Percentiles rank a stretch among this genome's conserved stretches.
Conservation (phyloP, 1,140 invertebrate genomes). For the Drosophila littoralis region DNA sequence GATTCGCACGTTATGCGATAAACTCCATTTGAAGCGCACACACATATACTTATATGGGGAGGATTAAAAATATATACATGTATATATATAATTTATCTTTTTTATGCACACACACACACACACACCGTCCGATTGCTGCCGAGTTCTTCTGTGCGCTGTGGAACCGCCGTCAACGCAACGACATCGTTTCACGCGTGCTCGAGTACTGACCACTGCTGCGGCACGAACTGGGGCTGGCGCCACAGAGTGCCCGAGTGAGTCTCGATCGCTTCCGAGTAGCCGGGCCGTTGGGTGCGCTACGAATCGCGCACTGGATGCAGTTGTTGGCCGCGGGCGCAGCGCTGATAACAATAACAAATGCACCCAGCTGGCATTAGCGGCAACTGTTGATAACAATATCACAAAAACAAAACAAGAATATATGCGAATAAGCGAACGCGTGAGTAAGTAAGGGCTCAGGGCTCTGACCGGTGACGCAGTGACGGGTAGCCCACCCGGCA, state of each 20-base stretch:
- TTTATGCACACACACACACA: constrained; percentile 6
- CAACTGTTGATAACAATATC: constrained; percentile 60
- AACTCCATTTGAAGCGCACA: constrained; percentile 58
- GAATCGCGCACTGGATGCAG: constrained; percentile 10
- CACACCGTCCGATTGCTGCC: constrained; percentile 50
- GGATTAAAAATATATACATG: constrained; percentile 31
- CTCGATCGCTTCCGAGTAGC: constrained; percentile 1
- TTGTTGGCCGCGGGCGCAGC: background rate
- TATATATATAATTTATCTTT: constrained; percentile 1
- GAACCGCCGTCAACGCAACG: constrained; percentile 74
- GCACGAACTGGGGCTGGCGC: constrained; percentile 27
- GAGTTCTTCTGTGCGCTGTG: constrained; percentile 58
- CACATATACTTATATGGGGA: background rate
- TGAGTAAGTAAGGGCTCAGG: background rate
- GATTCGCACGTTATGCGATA: constrained; percentile 28
- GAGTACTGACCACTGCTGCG: constrained; percentile 57
- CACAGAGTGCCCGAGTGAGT: constrained; percentile 17
- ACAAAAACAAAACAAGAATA: background rate
- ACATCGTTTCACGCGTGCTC: constrained; percentile 79
- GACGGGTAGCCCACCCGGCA: constrained; percentile 16
- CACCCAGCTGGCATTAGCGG: constrained; percentile 12
- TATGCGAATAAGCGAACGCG: background rate
- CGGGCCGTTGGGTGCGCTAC: constrained; percentile 30
- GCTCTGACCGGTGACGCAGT: constrained; percentile 4
- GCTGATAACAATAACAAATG: constrained; percentile 35